Evolutionary conservation across 2,888 invertebrate species (phyloP), one percentile per base, ranked within the genome.

Genomic region (Noctuana brunneofusca): DNA sequence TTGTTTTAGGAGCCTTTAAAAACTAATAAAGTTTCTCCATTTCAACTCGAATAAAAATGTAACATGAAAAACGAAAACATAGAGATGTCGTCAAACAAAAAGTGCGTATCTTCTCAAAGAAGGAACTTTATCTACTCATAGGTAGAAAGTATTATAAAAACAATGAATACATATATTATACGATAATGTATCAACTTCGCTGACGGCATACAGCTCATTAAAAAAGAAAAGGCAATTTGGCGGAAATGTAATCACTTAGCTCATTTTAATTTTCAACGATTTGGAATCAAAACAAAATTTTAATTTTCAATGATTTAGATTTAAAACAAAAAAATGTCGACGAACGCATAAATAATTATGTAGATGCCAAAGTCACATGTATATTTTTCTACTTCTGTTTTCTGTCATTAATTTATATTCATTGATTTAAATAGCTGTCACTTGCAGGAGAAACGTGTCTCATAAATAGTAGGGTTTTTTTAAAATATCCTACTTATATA

Each of bases 361-460:
- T 67, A 67, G 68, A 66, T 59, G 50, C 24, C 50, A 9, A 49
- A 57, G 64, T 77, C 76, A 79, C 75, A 74, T 71, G 74, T 69
- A 46, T 38, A 46, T 38, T 52, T 60, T 20, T 69, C 67, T 69
- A 71, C 70, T 73, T 73, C 70, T 74, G 20, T 53, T 70, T 73
- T 73, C 70, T 74, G 20, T 53, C 68, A 55, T 71, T 76, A 73
- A 74, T 75, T 72, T 58, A 50, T 52, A 64, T 49, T 62, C 62
- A 54, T 35, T 65, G 65, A 52, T 65, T 69, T 71, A 67, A 70
- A 71, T 69, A 64, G 64, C 72, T 73, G 69, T 73, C 73, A 74
- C 74, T 75, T 66, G 74, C 65, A 52, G 53, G 41, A 50, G 56
- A 74, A 75, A 80, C 75, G 79, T 80, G 75, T 66, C 24, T n/a